Conservation (phyloP, 2,797 vertebrate genomes). For the Meriones psammophilus region DNA sequence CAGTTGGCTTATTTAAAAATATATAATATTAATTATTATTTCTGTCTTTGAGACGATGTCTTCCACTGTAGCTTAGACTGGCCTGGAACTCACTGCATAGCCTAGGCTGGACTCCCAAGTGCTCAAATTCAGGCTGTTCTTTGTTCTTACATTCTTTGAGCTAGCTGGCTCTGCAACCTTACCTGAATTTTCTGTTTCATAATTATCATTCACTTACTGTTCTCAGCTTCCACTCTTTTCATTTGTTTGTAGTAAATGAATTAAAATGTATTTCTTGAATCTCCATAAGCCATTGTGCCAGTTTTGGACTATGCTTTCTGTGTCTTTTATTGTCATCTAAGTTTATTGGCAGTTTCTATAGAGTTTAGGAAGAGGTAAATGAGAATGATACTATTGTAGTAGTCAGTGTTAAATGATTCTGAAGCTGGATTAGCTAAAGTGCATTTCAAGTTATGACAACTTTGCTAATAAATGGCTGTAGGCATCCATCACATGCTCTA, state of each 20-base stretch:
- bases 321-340: neutral
- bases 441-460: neutral
- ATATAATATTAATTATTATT: neutral
- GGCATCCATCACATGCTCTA: neutral
- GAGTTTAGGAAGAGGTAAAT: neutral
- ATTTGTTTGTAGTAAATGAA: neutral
- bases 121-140: neutral
- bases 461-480: conserved; percentile 27
- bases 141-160: conserved; percentile 12
- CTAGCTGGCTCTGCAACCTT: neutral
- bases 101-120: neutral
- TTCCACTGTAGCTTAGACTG: neutral
- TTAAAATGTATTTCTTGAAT: neutral
- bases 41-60: neutral
- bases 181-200: conserved; percentile 12
- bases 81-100: neutral
- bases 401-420: neutral
- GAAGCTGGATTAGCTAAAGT: neutral
- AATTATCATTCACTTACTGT: neutral
- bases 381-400: neutral
- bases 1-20: neutral
- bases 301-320: neutral
- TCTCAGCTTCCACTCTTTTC: conserved; percentile 20
- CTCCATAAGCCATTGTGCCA: neutral
- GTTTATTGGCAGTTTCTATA: neutral